Evolutionary conservation across 23 tunicate species (phyloP), one percentile per base, ranked within the genome.

Genomic region (Aplidium turbinatum): DNA sequence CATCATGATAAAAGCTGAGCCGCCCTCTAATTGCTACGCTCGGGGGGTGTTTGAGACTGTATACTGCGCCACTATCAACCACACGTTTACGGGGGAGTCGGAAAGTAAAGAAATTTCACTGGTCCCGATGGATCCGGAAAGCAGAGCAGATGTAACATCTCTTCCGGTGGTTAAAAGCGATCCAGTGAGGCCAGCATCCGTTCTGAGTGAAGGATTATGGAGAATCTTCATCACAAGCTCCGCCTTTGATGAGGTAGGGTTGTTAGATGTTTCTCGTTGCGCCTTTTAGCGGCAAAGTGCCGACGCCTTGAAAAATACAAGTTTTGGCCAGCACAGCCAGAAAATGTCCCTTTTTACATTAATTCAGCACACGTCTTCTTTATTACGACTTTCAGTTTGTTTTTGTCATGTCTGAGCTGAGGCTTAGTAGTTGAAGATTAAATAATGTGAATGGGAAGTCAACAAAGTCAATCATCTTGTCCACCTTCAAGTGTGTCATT

Each of bases 11-110:
- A 35, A 24, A 53, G 35, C 53, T 22, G 52, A 50, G 3, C 38
- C 31, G n/a, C 31, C 55, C n/a, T 77, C 85, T 18, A 80, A 80
- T 58, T 69, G 36, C 33, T 80, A 50, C 31, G 85, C 63, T 21
- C n/a, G n/a, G n/a, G 70, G 70, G 23, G 23, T 18, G 22, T 6
- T 36, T 65, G 3, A 3, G 9, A 38, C 27, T 9, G 72, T 27
- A 16, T 65, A 65, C 72, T 36, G 36, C n/a, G 72, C 72, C 18
- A 36, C 72, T 7, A 50, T 65, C 3, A 50, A 65, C 31, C 72
- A 50, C 5, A 5, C 19, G 22, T 65, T 65, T 38, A 23, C 36
- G 36, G 16, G 50, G 50, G 30, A 18, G 5, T 18, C 50, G 23
- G 50, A 65, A 4, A 48, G 36, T 26, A 25, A 65, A 36, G 25